Evolutionary conservation across 92 coral and sea anemone genomes (phyloP), one percentile per base, ranked within the genome.

Genomic region (Virgularia gustaviana): DNA sequence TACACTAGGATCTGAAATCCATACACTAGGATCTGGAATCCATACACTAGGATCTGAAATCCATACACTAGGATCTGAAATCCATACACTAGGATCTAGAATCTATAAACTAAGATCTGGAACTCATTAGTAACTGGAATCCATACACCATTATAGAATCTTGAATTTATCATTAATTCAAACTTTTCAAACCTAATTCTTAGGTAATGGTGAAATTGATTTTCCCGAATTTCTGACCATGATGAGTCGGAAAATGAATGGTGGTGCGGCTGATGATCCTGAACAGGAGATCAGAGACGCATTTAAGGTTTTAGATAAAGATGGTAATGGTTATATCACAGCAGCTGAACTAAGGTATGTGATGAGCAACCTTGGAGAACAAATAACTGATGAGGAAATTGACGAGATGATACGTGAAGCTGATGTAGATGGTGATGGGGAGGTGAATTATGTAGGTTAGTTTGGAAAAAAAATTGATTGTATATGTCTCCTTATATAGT

Each of bases 171-270:
- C n/a, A n/a, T n/a, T n/a, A n/a, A n/a, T n/a, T n/a, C n/a, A n/a
- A n/a, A n/a, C n/a, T n/a, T n/a, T n/a, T n/a, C n/a, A n/a, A n/a
- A n/a, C n/a, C n/a, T 43, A 9, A 12, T 27, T 56, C 77, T 2
- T 58, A 91, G 97, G 97, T 24, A 88, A 88, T 65, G 95, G 97
- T 7, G 88, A 95, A 16, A 91, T 91, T 45, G 97, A 91, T 58
- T 91, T 91, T 61, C 97, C 97, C 1, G 97, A 91, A 56, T 91
- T 91, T 72, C 84, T 91, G 18, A 88, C 97, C 57, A 91, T 91
- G 97, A 91, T 91, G 97, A 96, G 96, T 2, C 76, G 97, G 9
- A 91, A 91, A 72, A 91, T 91, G 97, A 91, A 91, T 57, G 95
- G 88, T 31, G 83, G 37, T 35, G 1, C 88, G 2, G 97, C 78